Evolutionary conservation across 2,888 invertebrate species (phyloP), one percentile per base, ranked within the genome.

Genomic region (Melitaea athalia): DNA sequence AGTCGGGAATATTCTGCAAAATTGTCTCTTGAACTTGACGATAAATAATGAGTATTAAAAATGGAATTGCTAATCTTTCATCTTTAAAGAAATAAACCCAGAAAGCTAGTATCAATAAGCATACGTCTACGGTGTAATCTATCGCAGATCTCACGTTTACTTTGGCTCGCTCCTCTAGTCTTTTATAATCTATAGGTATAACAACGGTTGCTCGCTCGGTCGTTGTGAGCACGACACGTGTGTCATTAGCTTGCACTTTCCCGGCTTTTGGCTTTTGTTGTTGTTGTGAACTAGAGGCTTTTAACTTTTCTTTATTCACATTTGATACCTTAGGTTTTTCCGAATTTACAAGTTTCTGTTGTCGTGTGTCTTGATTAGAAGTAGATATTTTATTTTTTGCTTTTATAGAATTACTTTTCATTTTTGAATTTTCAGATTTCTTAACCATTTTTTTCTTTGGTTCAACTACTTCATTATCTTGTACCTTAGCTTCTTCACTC

Each of bases 51-150:
- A 97, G 90, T 52, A 95, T 92, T 70, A 97, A 93, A 76, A 97
- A 94, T 45, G 97, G 97, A 76, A 97, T 93, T n/a, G 96, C 96
- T 60, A 96, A 92, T 74, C 95, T 93, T 81, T 96, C 96, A 80
- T 96, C 96, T 79, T 96, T 95, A 80, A 97, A 97, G 67, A 97
- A 87, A 86, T 97, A 97, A 47, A 97, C 93, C 95, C 97, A 97
- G 83, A 96, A 95, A 33, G 97, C 97, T 14, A 97, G 94, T 49
- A 95, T 75, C 70, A 97, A 94, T 78, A 97, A 93, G 53, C 95
- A 95, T 69, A 96, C 83, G 83, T 97, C 97, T 0, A 96, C 96
- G 33, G 95, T 87, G 81, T 96, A 97, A 81, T 95, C 95, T 33
- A 97, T 89, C 0, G 94, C 94, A 1, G 95, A 94, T 73, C 95